Percentiles rank a stretch among this genome's conserved stretches.
Conservation (phyloP, 2,888 invertebrate genomes). For the Eudemis profundana region DNA sequence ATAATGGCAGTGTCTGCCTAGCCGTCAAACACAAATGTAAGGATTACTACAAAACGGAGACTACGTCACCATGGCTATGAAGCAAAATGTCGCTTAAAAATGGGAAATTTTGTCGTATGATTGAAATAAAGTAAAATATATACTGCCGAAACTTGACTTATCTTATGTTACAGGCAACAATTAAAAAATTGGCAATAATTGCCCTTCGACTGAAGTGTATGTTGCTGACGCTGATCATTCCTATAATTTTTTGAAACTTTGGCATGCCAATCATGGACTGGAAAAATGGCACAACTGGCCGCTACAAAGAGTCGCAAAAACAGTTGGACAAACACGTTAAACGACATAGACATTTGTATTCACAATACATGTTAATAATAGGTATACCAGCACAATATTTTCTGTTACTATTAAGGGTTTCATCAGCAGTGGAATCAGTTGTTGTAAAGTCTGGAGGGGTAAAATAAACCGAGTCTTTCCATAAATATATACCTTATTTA, state of each 20-base stretch:
- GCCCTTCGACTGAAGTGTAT: too few relatives aligned
- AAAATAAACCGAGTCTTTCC: too few relatives aligned
- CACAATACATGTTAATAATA: too few relatives aligned
- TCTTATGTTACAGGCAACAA: too few relatives aligned
- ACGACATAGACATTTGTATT: background rate
- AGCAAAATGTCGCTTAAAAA: background rate
- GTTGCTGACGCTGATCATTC: too few relatives aligned
- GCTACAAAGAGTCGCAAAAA: too few relatives aligned
- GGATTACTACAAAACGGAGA: conserved; percentile 1
- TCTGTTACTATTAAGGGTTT: background rate
- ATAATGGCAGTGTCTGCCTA: background rate
- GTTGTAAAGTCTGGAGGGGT: background rate
- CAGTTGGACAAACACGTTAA: background rate
- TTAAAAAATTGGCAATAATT: too few relatives aligned
- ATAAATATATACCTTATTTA: too few relatives aligned
- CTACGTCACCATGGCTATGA: background rate
- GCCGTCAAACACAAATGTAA: conserved; percentile 49
- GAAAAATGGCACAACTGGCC: too few relatives aligned
- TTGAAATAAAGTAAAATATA: too few relatives aligned
- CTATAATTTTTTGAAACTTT: background rate
- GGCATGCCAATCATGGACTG: background rate
- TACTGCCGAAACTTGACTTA: too few relatives aligned
- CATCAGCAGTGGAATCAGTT: background rate
- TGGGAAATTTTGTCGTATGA: background rate
- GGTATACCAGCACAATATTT: background rate